Evolutionary conservation across 2,888 invertebrate species (phyloP).

Genomic region (Sturmia bella): DNA sequence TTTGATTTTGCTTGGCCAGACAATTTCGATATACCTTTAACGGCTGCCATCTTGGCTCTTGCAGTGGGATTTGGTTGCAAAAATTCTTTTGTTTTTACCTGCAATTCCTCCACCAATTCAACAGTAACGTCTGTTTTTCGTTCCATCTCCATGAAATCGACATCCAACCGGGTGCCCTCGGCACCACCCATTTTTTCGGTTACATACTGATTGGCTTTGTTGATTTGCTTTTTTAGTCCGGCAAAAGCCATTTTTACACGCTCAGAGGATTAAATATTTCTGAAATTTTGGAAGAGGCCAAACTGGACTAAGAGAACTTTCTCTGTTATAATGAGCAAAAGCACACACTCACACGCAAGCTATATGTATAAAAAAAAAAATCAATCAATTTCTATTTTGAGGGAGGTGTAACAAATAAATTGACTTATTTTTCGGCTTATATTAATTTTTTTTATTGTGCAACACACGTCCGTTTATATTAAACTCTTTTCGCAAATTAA

Average conservation of each 20-base stretch:
- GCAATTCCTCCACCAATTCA: constrained; percentile 97
- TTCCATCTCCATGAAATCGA: constrained; percentile 99
- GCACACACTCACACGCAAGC: constrained; percentile 33
- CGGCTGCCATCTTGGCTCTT: constrained; percentile 96
- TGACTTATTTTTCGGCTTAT: constrained; percentile 19
- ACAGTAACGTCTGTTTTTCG: constrained; percentile 99
- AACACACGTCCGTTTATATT: constrained; percentile 38
- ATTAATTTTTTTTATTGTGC: constrained; percentile 56
- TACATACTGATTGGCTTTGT: constrained; percentile 99
- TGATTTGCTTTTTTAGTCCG: constrained; percentile 99
- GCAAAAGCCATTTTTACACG: constrained; percentile 94
- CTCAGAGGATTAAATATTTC: constrained; percentile 28
- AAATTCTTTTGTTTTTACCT: constrained; percentile 98
- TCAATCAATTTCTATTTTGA: constrained; percentile 37
- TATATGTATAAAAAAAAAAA: constrained; percentile 44
- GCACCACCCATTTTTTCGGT: constrained; percentile 99
- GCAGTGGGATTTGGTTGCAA: constrained; percentile 99
- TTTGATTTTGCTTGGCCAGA: constrained; percentile 98
- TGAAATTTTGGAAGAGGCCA: constrained; percentile 42
- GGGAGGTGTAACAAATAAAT: constrained; percentile 26
- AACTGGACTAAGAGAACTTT: constrained; percentile 52
- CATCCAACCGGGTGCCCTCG: constrained; percentile 99
- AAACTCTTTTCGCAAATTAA: constrained; percentile 14
- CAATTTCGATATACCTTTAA: constrained; percentile 97
- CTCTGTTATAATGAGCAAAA: constrained; percentile 39